Conservation (phyloP, 1,140 invertebrate genomes). For the Drosophila nebulosa region DNA sequence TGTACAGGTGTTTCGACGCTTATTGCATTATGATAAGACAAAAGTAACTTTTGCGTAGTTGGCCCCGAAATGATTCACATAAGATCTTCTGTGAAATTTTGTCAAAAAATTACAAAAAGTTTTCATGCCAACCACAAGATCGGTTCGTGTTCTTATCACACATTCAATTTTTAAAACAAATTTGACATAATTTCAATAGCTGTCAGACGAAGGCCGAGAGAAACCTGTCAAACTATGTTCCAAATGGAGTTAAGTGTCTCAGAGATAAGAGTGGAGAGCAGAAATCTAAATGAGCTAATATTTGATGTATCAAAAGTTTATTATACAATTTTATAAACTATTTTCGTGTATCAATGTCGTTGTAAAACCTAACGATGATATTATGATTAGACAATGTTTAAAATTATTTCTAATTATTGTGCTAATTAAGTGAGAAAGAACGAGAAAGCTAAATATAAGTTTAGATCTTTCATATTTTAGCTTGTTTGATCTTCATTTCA, state of each 20-base stretch:
- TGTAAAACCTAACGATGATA: too few species aligned
- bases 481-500: too few species aligned
- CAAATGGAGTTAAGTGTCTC: background rate
- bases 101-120: background rate
- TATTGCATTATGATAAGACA: slow-evolving; percentile 20
- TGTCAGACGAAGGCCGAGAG: background rate
- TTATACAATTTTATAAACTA: too few species aligned
- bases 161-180: background rate
- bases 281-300: background rate
- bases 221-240: background rate
- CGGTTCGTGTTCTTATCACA: background rate
- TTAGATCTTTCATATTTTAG: too few species aligned
- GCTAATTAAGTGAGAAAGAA: too few species aligned
- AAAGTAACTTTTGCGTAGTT: background rate
- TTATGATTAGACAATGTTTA: background rate
- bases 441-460: too few species aligned
- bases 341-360: too few species aligned
- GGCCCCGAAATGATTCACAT: slow-evolving; percentile 2
- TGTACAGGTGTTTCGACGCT: slow-evolving; percentile 8
- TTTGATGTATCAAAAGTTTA: too few species aligned
- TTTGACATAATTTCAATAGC: background rate
- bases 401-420: background rate
- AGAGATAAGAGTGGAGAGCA: background rate
- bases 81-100: background rate
- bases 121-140: background rate